A percentile compares a stretch with the other conserved stretches of the same genome.
These are phyloP conservation scores for Apodemus sylvaticus DNA, from an alignment of 2,113 vertebrate species.

Conservation along the genomic window DNA sequence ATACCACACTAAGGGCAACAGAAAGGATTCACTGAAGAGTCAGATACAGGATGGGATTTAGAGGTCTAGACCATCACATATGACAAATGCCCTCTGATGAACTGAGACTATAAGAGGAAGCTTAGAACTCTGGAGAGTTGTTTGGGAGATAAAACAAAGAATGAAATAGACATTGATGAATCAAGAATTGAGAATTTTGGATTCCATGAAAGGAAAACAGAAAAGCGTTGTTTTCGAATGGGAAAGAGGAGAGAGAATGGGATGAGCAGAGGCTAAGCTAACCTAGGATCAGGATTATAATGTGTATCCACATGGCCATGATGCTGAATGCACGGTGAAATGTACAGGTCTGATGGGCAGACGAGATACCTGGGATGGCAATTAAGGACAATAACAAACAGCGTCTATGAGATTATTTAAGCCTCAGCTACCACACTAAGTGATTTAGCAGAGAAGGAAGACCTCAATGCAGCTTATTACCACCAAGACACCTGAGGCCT, in stretches of 20 bases:
- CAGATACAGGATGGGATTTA: background rate
- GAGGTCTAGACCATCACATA: background rate
- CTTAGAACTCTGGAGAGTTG: background rate
- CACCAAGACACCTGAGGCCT: background rate
- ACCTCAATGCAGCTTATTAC: background rate
- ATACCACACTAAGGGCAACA: background rate
- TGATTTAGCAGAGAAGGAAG: background rate
- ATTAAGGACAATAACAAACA: background rate
- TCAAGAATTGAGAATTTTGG: background rate
- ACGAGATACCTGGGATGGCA: background rate
- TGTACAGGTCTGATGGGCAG: background rate
- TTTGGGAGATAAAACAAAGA: background rate
- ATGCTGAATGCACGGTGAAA: background rate
- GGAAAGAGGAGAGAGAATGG: background rate
- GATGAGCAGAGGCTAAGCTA: background rate
- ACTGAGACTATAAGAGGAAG: background rate
- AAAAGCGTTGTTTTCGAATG: background rate
- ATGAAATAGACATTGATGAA: background rate
- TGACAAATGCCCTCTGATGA: no score
- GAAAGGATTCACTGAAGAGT: background rate
- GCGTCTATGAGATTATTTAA: background rate
- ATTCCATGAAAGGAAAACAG: background rate
- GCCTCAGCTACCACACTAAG: background rate
- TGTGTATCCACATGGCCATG: background rate
- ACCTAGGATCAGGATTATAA: background rate